Evolutionary conservation across 2,888 invertebrate genomes (phyloP).

Genomic region (Drosophila robusta): DNA sequence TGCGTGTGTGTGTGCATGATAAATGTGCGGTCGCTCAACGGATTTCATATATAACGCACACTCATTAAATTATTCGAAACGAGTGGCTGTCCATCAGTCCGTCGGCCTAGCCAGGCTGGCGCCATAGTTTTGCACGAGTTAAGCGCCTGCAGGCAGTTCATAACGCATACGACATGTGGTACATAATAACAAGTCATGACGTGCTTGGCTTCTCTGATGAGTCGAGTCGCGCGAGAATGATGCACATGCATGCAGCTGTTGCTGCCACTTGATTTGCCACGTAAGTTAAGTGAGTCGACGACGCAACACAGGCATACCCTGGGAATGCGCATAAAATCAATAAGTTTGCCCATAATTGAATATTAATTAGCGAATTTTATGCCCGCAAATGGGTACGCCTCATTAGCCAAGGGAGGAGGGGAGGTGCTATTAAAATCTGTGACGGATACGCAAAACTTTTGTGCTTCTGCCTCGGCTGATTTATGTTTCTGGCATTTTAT

Average conservation of each 20-base stretch:
- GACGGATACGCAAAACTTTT: conserved; percentile 39
- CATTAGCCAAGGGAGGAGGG: conserved; percentile 41
- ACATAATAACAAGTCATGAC: conserved; percentile 45
- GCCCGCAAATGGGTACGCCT: conserved; percentile 32
- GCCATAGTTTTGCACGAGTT: conserved; percentile 37
- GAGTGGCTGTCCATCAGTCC: conserved; percentile 5
- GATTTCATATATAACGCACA: conserved; percentile 57
- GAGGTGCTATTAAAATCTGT: conserved; percentile 30
- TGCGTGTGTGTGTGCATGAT: conserved; percentile 50
- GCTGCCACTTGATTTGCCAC: conserved; percentile 17
- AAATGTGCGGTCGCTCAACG: conserved; percentile 67
- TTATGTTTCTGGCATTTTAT: conserved; percentile 41
- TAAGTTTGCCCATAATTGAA: conserved; percentile 63
- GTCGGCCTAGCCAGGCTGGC: conserved; percentile 10
- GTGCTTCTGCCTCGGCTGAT: conserved; percentile 40
- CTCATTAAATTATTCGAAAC: conserved; percentile 75
- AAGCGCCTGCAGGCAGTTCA: conserved; percentile 37
- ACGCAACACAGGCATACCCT: not conserved
- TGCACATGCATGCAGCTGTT: conserved; percentile 15
- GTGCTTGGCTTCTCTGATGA: conserved; percentile 42
- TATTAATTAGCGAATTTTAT: conserved; percentile 70
- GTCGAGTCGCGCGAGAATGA: conserved; percentile 4
- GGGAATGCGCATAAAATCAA: conserved; percentile 39
- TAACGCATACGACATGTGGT: conserved; percentile 56
- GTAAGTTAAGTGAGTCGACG: conserved; percentile 12